Base-by-base conservation (phyloP, 2,113 vertebrate genomes). In the Oncorhynchus kisutch region DNA sequence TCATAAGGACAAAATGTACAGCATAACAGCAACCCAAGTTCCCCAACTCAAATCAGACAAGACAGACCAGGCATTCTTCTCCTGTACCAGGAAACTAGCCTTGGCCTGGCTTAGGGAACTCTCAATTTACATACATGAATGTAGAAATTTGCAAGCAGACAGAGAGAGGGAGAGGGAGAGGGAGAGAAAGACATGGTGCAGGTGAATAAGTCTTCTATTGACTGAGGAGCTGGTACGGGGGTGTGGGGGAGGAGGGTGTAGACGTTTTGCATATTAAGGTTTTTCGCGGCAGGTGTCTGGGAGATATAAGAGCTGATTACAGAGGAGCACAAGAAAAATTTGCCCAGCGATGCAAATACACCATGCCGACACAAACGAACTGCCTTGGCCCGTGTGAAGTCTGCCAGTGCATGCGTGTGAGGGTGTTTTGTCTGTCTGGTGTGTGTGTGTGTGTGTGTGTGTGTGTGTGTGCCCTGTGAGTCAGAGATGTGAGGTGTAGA, bases 271-370 rank as follows among this genome's bases (percentile, higher is more conserved):
- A 93, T 93, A 90, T 90, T 78, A 91, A 92, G 91, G 87, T 84
- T 90, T 92, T 89, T 91, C 72, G 78, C 84, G 89, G 92, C 91
- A 93, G 93, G 91, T 92, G 91, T 92, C 90, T 92, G 91, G 85
- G 86, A 92, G 92, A 93, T 93, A 85, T 80, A 88, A 84, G 86
- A 88, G 90, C 85, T 90, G 92, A 92, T 93, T 92, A 92, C 88
- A 89, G 85, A 89, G 86, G 85, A 90, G 86, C 87, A 90, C 88
- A 92, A 93, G 91, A 90, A 91, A 93, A 92, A 90, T 90, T 88
- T 92, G 91, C 90, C 84, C 89, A 90, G 88, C 91, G 85, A 94
- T 94, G 93, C 92, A 94, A 94, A 93, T 93, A 85, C 82, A 86
- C 84, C 88, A 34, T 13, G 29, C 25, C 66, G 16, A 71, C 82